Evolutionary conservation across 2,113 vertebrate genomes (phyloP).

Genomic region (Archilochus colubris): DNA sequence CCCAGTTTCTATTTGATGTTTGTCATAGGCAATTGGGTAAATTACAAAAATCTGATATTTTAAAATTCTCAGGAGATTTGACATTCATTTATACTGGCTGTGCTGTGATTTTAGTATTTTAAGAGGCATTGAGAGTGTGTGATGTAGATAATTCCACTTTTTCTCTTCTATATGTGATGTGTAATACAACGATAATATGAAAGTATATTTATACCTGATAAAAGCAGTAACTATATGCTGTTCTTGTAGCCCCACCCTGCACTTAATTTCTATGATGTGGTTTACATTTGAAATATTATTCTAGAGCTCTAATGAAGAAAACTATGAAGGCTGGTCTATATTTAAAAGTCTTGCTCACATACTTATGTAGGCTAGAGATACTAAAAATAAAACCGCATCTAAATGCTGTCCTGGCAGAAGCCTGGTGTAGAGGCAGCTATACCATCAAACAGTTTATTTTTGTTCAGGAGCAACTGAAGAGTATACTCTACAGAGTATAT

Average conservation of each 20-base stretch:
- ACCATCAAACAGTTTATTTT: conserved; percentile 57
- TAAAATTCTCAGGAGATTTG: background rate
- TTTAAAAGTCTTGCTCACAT: conserved; percentile 54
- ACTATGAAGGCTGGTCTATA: conserved; percentile 45
- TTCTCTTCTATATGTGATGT: background rate
- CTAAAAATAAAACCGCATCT: conserved; percentile 57
- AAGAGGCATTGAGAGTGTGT: background rate
- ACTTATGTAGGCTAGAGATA: conserved; percentile 52
- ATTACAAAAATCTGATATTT: background rate
- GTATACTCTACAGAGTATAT: background rate
- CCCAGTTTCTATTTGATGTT: background rate
- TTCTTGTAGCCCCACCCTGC: background rate
- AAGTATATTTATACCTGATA: background rate
- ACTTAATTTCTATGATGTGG: background rate
- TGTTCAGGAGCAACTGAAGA: background rate
- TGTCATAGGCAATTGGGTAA: background rate
- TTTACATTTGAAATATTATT: conserved; percentile 15
- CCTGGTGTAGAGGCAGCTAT: conserved; percentile 3
- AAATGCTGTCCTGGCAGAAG: conserved; percentile 55
- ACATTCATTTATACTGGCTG: background rate
- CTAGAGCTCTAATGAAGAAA: conserved; percentile 48
- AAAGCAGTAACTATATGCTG: background rate
- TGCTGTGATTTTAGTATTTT: background rate
- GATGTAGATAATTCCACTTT: background rate
- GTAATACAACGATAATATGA: background rate